These are phyloP conservation scores for Amyelois transitella DNA, from an alignment of 1,140 invertebrate species.

Conservation along the genomic window DNA sequence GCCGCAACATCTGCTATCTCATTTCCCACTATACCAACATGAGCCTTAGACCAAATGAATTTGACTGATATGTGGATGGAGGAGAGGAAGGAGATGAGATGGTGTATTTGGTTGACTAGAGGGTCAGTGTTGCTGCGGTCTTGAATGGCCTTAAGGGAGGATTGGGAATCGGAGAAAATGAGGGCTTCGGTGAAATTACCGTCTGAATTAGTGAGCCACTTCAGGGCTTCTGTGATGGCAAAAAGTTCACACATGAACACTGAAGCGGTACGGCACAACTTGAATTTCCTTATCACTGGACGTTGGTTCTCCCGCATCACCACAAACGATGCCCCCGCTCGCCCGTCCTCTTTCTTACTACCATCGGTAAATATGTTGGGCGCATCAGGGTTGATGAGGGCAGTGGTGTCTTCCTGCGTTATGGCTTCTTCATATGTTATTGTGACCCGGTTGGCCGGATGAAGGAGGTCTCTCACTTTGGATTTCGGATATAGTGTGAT, in stretches of 20 bases:
- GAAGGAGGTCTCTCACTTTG: too few species aligned
- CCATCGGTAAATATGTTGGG: conserved; percentile 20
- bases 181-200: too few species aligned
- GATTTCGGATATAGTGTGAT: too few species aligned
- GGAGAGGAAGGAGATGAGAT: background rate
- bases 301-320: background rate
- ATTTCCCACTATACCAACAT: conserved; percentile 8
- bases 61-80: background rate
- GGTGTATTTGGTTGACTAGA: background rate
- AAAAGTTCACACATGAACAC: conserved; percentile 23
- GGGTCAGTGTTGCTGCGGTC: conserved; percentile 8
- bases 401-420: too few species aligned
- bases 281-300: conserved; percentile 10
- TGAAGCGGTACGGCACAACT: conserved; percentile 14
- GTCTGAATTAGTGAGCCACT: too few species aligned
- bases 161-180: too few species aligned
- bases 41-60: conserved; percentile 23
- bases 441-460: conserved; percentile 6
- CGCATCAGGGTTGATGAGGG: background rate
- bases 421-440: background rate
- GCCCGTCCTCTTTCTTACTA: conserved; percentile 18
- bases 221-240: too few species aligned
- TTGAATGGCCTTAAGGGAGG: too few species aligned
- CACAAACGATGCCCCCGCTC: conserved; percentile 21
- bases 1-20: conserved; percentile 15